Evolutionary conservation across 2,888 invertebrate genomes (phyloP).

Genomic region (Zaprionus bogoriensis): DNA sequence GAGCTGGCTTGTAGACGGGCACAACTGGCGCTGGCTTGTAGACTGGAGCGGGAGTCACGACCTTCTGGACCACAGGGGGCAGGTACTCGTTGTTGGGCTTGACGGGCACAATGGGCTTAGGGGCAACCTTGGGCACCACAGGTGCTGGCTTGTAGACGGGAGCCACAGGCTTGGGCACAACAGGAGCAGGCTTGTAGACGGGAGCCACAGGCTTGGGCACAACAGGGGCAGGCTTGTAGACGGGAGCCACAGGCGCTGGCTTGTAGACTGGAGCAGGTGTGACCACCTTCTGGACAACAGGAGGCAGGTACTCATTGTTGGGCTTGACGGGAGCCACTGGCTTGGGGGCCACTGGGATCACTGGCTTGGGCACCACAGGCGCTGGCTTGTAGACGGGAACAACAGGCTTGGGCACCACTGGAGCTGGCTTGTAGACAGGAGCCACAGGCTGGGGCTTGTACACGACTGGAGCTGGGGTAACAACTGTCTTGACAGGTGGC

Average conservation of each 20-base stretch:
- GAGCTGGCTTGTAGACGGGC: slow-evolving; percentile 21
- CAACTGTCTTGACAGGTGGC: slow-evolving; percentile 12
- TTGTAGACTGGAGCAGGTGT: slow-evolving; percentile 14
- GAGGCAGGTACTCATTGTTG: slow-evolving; percentile 11
- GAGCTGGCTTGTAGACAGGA: slow-evolving; percentile 13
- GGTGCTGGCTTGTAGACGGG: slow-evolving; percentile 15
- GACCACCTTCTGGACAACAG: slow-evolving; percentile 19
- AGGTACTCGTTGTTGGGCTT: slow-evolving; percentile 31
- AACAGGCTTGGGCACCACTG: slow-evolving; percentile 19
- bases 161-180: slow-evolving; percentile 23
- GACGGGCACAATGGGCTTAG: slow-evolving; percentile 20
- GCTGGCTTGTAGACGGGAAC: slow-evolving; percentile 22
- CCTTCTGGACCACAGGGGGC: slow-evolving; percentile 21
- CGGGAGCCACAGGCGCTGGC: slow-evolving; percentile 4
- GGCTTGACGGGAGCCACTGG: slow-evolving; percentile 16
- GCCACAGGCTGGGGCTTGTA: slow-evolving; percentile 15
- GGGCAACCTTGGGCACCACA: too few species aligned
- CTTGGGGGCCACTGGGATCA: slow-evolving; percentile 20
- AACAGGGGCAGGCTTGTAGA: slow-evolving; percentile 21
- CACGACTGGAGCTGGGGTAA: slow-evolving; percentile 1
- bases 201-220: slow-evolving; percentile 21
- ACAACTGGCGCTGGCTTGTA: slow-evolving; percentile 19
- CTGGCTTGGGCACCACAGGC: slow-evolving; percentile 8
- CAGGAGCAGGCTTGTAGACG: slow-evolving; percentile 3
- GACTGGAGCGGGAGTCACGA: slow-evolving; percentile 3